Evolutionary conservation across 2,797 vertebrate species (phyloP), one percentile per base, ranked within the genome.

Genomic region (Petrocephalus schoutedeni): DNA sequence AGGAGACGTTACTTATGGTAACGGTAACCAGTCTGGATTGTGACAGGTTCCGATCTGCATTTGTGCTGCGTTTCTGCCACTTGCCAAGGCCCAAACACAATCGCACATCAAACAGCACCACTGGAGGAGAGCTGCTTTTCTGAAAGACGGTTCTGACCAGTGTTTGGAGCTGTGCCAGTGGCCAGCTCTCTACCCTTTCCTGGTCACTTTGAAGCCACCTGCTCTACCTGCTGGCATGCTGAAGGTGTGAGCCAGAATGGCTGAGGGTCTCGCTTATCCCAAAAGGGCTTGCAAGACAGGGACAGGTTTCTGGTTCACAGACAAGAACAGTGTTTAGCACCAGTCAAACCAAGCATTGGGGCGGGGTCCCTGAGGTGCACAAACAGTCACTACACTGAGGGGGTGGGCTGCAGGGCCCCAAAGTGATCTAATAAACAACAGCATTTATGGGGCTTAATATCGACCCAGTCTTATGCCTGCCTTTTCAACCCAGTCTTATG

Each of bases 91-190:
- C 5, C 2, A 32, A 28, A 87, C 36, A 80, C 4, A 87, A 32
- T 80, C 41, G n/a, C 41, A 80, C 54, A 86, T 89, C n/a, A 86
- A 89, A 61, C n/a, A 51, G 28, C 51, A 54, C 45, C 19, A 51
- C 58, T 41, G 53, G 56, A 54, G 32, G 9, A 21, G 56, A 61
- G 56, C 4, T 56, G 5, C 9, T n/a, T 9, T 32, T n/a, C 23
- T 74, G 67, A 36, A 56, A 74, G 28, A 16, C 9, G 0, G 14
- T 9, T 28, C 67, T 1, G 54, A 4, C 53, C 41, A 45, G 4
- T 45, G 41, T 45, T 45, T 45, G 41, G 41, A 45, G 41, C 41
- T 45, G 41, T 58, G 4, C 87, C 1, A 2, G 2, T 14, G n/a
- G 32, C 21, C 41, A 3, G 87, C 19, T 56, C 45, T 21, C 57